Evolutionary conservation across 1,140 invertebrate genomes (phyloP), one percentile per base, ranked within the genome.

Genomic region (Goniozus legneri): DNA sequence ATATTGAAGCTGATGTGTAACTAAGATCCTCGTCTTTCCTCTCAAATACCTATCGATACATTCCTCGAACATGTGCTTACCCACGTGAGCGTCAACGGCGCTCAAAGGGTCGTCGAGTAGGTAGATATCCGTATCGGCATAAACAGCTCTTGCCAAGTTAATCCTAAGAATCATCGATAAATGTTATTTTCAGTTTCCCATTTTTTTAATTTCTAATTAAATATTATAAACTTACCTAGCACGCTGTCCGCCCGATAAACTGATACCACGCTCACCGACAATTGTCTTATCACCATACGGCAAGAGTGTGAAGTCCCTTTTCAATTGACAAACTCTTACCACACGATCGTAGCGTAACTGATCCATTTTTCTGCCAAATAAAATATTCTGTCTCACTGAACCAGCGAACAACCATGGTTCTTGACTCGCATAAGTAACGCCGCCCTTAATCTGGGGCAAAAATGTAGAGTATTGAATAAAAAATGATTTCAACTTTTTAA

Each of bases 1-100:
- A 65, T 87, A 91, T 61, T 93, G 90, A 3, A 93, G 71, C 60
- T 93, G 90, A 74, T 94, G 90, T 1, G 91, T 94, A 14, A 91
- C 87, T 4, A 94, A 79, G 30, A 94, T 80, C n/a, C 85, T 76
- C 0, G 87, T 88, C 67, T 88, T 89, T 42, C 84, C 75, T 14
- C 77, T 79, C 20, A 93, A 73, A 62, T 86, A 85, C 2, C 82
- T 84, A 38, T 71, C 77, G 35, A 89, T 83, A 51, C 84, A 86
- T 41, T 88, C 78, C 42, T 87, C 80, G 58, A 91, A 92, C 46
- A 94, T 78, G 64, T 90, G 84, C 42, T 84, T 82, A 12, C 89
- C 87, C 1, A 91, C 90, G 50, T 86, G 84, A 2, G 88, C 78
- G 69, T 94, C 91, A 1, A 94, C 87, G 1, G 90, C 87, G 50